Evolutionary conservation across 2,113 vertebrate species (phyloP), one percentile per base, ranked within the genome.

Genomic region (Cercocebus atys): DNA sequence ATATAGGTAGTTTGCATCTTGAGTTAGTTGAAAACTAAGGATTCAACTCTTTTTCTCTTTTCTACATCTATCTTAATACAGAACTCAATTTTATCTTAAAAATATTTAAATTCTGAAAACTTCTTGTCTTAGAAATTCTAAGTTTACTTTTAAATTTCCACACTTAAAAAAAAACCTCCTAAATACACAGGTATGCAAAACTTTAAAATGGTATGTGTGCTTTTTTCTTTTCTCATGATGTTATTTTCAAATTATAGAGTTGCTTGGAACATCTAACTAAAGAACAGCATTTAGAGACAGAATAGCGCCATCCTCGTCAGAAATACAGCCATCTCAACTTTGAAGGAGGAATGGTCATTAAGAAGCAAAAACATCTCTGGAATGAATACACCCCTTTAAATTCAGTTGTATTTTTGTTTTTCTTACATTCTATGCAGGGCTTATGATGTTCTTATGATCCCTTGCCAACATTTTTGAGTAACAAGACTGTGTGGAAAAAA

Each of bases 391-490:
- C 8, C 17, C 23, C 59, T 84, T 94, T 87, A 75, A 70, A 72
- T 86, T 93, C 85, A 27, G 61, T 73, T 80, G 79, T 84, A 9
- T 81, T 93, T 97, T 92, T 91, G 68, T 90, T 75, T 97, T 95
- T 55, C 55, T 96, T 83, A 85, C 40, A 85, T 97, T 83, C 61
- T 86, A 32, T 52, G 40, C 73, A 61, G 89, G 47, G 35, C 57
- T 93, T 75, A 70, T 35, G 59, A 70, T 75, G 70, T 93, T 88
- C 85, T 86, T 50, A 43, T 68, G 82, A 78, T 84, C 50, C 43
- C 76, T 90, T 96, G 92, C 89, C 93, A 97, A 87, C 2, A 57
- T 92, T 93, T 96, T 68, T 93, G 43, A 95, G 91, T 93, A 91
- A 87, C 76, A 95, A 95, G 84, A 92, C n/a, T 43, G 78, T 66